These are phyloP conservation scores for Phenganax marumi DNA, from an alignment of 92 coral and sea anemone genomes.

Conservation along the genomic window DNA sequence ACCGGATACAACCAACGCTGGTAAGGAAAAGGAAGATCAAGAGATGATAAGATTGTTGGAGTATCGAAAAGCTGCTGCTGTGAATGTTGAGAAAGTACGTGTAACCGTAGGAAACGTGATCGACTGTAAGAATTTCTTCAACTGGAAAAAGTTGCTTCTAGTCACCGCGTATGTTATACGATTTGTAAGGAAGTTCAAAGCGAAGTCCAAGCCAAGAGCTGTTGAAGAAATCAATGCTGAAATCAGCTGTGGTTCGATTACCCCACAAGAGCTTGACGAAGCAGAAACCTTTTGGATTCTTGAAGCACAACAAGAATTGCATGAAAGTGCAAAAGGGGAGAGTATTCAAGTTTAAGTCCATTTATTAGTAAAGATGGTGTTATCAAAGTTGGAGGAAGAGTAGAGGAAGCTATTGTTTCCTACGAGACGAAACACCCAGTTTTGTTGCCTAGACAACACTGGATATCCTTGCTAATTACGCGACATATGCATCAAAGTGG, in stretches of 20 bases:
- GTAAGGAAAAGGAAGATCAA: neutral
- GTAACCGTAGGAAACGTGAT: neutral
- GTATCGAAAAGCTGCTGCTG: neutral
- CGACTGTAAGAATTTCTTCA: neutral
- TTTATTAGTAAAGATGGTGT: conserved; percentile 42
- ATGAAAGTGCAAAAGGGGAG: conserved; percentile 42
- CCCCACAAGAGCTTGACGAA: conserved; percentile 46
- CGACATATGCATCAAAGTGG: neutral
- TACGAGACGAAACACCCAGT: conserved; percentile 50
- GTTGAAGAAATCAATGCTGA: neutral
- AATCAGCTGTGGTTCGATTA: conserved; percentile 5
- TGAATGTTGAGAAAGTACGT: neutral
- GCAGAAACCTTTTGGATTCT: conserved; percentile 52
- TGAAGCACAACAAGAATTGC: conserved; percentile 50
- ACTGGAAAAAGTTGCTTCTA: conserved; percentile 39
- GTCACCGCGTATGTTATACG: conserved; percentile 39
- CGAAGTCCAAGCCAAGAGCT: neutral
- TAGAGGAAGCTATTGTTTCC: conserved; percentile 45
- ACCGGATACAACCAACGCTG: neutral
- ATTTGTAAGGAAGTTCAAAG: conserved; percentile 28
- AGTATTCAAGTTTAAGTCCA: conserved; percentile 43
- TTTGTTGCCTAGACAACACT: conserved; percentile 41
- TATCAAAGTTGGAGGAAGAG: conserved; percentile 61
- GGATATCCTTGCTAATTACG: conserved; percentile 12
- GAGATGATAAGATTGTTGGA: neutral